Conservation (phyloP, 2,113 vertebrate species). For the Sinocyclocheilus anshuiensis region DNA sequence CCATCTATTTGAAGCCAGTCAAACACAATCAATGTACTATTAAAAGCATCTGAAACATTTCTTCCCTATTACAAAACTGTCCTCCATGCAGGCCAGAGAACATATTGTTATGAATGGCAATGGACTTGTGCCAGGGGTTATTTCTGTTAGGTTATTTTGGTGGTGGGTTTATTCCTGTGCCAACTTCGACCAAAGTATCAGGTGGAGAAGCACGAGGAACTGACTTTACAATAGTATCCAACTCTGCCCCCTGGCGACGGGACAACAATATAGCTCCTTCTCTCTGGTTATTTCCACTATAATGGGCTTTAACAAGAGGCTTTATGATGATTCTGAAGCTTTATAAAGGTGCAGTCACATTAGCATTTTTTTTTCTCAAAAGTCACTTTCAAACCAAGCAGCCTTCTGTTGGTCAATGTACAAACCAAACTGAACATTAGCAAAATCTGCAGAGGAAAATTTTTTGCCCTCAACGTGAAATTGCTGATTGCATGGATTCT, state of each 20-base stretch:
- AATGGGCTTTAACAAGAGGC: neutral
- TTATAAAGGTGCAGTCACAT: neutral
- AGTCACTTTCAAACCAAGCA: too few species aligned
- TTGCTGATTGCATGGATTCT: too few species aligned
- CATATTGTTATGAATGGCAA: slow-evolving; percentile 16
- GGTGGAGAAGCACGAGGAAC: slow-evolving; percentile 47
- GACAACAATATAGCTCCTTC: neutral
- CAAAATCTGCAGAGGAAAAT: too few species aligned
- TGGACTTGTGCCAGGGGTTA: slow-evolving; percentile 54
- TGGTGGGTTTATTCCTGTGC: slow-evolving; percentile 65
- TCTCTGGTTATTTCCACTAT: slow-evolving; percentile 13
- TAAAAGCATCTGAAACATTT: slow-evolving; percentile 34
- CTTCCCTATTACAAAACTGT: slow-evolving; percentile 4
- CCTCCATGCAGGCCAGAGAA: neutral
- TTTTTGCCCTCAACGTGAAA: too few species aligned
- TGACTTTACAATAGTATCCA: slow-evolving; percentile 18
- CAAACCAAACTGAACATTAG: too few species aligned
- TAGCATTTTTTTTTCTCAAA: too few species aligned
- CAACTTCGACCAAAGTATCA: slow-evolving; percentile 59
- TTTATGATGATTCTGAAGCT: neutral
- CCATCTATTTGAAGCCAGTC: neutral
- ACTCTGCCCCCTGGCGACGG: neutral
- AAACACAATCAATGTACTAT: neutral
- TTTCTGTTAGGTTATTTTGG: slow-evolving; percentile 69
- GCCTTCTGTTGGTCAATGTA: too few species aligned